Conservation (phyloP, 2,888 invertebrate genomes). For the Drosophila lutescens region DNA sequence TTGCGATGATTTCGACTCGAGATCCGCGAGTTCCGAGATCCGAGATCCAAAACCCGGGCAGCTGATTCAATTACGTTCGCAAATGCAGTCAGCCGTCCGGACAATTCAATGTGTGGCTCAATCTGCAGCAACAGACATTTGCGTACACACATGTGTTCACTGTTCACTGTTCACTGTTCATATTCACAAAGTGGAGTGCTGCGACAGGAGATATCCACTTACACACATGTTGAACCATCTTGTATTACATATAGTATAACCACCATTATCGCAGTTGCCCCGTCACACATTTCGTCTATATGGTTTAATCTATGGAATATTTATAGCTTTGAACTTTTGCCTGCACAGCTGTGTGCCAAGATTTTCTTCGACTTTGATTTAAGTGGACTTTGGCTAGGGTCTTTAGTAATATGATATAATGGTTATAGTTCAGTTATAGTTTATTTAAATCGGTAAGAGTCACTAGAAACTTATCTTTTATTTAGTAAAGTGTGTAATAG, state of each 20-base stretch:
- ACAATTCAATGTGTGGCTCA: constrained; percentile 41
- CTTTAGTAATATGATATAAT: background rate
- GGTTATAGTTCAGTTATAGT: background rate
- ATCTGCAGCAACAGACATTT: constrained; percentile 18
- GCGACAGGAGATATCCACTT: constrained; percentile 30
- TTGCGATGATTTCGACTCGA: constrained; percentile 21
- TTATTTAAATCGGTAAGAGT: too few species aligned
- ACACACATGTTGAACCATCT: constrained; percentile 33
- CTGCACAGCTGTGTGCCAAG: constrained; percentile 1
- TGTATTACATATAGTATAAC: constrained; percentile 21
- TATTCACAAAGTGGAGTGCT: constrained; percentile 5
- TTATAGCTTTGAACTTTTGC: constrained; percentile 25
- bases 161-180: background rate
- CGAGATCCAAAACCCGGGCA: constrained; percentile 17
- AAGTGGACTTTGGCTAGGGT: constrained; percentile 7
- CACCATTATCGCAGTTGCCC: constrained; percentile 10
- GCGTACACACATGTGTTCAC: constrained; percentile 21
- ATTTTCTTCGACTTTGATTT: constrained; percentile 1
- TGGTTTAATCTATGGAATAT: constrained; percentile 24
- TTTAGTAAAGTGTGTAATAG: background rate
- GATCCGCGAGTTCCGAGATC: constrained; percentile 2
- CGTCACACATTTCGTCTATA: constrained; percentile 13
- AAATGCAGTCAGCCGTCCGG: constrained; percentile 41
- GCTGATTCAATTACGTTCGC: constrained; percentile 41
- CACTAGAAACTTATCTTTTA: background rate